phyloP scores from a whole-genome alignment of 2,888 invertebrate species.

The Hydroisotoma schaefferi region DNA sequence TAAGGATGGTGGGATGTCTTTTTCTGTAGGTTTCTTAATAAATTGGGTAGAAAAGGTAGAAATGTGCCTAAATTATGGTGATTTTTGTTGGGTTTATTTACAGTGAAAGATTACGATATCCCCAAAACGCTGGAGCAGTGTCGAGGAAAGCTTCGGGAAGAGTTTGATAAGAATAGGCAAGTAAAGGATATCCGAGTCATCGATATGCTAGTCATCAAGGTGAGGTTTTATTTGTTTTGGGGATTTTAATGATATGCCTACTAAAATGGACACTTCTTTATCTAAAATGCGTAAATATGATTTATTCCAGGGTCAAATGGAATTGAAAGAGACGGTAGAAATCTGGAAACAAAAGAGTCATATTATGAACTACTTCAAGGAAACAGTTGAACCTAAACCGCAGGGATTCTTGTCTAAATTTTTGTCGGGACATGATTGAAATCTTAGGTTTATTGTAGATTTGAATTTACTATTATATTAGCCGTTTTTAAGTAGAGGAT shows the following conservation, averaged over 20 bases:
- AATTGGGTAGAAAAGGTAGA: not conserved
- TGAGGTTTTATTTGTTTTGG: no score
- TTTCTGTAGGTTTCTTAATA: not conserved
- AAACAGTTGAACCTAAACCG: constrained; percentile 77
- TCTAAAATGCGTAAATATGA: not conserved
- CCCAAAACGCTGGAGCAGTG: constrained; percentile 69
- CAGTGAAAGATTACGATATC: constrained; percentile 80
- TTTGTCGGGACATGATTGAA: constrained; percentile 58
- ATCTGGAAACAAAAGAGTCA: constrained; percentile 87
- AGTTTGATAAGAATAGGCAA: constrained; percentile 71
- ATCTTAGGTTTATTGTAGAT: no score
- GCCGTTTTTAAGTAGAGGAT: no score
- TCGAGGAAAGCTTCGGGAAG: constrained; percentile 68
- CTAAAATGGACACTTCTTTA: no score
- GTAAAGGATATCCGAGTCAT: constrained; percentile 82
- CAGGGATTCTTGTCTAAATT: constrained; percentile 91
- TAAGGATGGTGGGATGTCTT: constrained; percentile 6
- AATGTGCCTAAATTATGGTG: not conserved
- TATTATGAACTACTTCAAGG: constrained; percentile 82
- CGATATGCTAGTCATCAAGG: constrained; percentile 89
- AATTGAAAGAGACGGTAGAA: constrained; percentile 78
- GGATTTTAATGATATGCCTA: not conserved
- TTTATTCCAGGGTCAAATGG: constrained; percentile 82
- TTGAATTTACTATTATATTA: no score
- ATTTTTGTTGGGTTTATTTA: constrained; percentile 47